These are phyloP conservation scores for Zeus faber DNA, from an alignment of 2,113 vertebrate genomes.

Conservation along the genomic window DNA sequence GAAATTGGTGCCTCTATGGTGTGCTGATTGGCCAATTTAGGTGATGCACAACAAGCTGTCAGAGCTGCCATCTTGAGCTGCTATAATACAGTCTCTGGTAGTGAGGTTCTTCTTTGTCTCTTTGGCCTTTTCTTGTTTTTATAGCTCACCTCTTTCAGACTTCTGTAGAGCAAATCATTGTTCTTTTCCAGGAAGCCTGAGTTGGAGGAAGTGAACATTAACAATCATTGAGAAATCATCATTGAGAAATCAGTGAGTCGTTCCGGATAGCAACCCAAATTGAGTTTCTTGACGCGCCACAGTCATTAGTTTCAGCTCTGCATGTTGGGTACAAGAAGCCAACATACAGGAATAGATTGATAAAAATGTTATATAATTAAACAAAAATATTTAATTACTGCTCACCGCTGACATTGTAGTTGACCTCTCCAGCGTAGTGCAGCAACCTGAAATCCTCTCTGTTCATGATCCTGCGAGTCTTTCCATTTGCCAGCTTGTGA, in stretches of 20 bases:
- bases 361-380: neutral
- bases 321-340: no score
- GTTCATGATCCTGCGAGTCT: conserved; percentile 85
- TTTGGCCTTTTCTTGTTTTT: no score
- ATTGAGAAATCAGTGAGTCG: conserved; percentile 6
- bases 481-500: conserved; percentile 94
- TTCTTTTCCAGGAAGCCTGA: conserved; percentile 98
- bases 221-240: neutral
- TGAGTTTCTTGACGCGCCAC: no score
- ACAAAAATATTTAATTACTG: neutral
- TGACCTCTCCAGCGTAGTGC: conserved; percentile 97
- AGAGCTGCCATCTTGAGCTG: no score
- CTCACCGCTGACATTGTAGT: conserved; percentile 89
- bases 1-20: no score
- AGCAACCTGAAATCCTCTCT: conserved; percentile 92
- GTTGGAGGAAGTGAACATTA: no score
- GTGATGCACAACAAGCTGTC: no score
- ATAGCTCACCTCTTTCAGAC: conserved; percentile 96
- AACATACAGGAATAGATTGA: neutral
- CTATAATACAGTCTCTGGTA: no score
- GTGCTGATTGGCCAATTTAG: no score
- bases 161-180: conserved; percentile 93
- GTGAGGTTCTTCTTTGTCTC: no score
- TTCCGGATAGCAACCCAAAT: neutral
- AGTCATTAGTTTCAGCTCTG: no score